Base-by-base conservation (phyloP, 2,888 invertebrate species). In the Oligia latruncula region DNA sequence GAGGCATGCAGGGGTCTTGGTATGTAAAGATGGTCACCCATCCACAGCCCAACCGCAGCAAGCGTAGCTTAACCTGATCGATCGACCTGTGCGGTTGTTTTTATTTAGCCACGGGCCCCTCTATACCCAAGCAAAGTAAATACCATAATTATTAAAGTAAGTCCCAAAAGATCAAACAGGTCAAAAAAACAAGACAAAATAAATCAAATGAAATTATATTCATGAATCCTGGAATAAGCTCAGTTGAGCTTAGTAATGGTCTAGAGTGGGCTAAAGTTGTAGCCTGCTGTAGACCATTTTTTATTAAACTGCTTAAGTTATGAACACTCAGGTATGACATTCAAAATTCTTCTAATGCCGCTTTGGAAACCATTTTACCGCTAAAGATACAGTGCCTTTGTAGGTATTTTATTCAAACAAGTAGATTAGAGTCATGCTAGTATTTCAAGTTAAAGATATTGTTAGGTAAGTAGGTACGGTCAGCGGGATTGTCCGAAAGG, bases 181-280 rank as follows among this genome's bases (percentile, higher is more conserved):
- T 64, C 23, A 29, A 49, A 78, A 43, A 55, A 72, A 68, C 40
- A 62, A 72, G 20, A 64, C 13, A 71, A 71, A 66, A 77, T 74
- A 74, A 74, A 77, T 85, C 64, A 60, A 65, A 67, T 52, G 0
- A 77, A 68, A 77, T 74, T n/a, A 9, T 67, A 70, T 75, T 84
- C 49, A 75, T 75, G n/a, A 76, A 78, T 75, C 49, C 65, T 65
- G 52, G 40, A 75, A 75, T 77, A 71, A 71, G 17, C 55, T 55
- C 23, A 71, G 46, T 68, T 49, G 68, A 68, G 68, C 29, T 68
- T 67, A 13, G 40, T 23, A 66, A 66, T 40, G 13, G 40, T 40
- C 65, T 58, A 58, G 23, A 40, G 66, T 4, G 40, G 23, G 40
- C 23, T 67, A 46, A 15, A 17, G 15, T 15, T 49, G 3, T 29